phyloP scores from a whole-genome alignment of 2,113 vertebrate genomes.

The Calypte anna region DNA sequence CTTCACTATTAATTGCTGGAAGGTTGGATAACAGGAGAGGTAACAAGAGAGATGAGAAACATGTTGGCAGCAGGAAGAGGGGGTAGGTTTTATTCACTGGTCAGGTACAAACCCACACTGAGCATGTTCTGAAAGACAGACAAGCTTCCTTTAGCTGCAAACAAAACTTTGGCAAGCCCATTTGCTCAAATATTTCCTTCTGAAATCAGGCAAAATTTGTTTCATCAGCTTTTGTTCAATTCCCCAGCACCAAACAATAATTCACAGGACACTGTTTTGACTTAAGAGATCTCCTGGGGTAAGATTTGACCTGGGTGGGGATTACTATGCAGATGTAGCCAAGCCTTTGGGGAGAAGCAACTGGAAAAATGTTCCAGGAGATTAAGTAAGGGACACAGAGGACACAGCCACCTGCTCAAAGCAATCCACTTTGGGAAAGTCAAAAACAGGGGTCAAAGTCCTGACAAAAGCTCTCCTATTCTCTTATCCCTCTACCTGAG shows the following conservation, averaged over 20 bases:
- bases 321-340: neutral
- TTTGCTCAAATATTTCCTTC: neutral
- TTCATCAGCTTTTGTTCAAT: neutral
- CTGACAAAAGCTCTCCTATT: neutral
- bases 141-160: neutral
- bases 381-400: neutral
- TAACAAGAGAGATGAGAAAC: neutral
- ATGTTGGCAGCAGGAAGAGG: neutral
- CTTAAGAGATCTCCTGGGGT: neutral
- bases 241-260: neutral
- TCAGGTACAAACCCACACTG: neutral
- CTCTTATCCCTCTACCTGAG: neutral
- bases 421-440: neutral
- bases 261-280: neutral
- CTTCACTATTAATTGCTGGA: neutral
- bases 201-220: accelerated
- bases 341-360: neutral
- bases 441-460: neutral
- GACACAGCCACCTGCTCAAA: neutral
- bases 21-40: neutral
- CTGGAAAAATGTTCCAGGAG: neutral
- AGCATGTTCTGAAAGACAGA: neutral
- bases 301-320: neutral
- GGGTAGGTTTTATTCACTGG: neutral
- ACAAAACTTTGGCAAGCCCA: neutral